Evolutionary conservation across 2,113 vertebrate species (phyloP), one percentile per base, ranked within the genome.

Genomic region (Cathartes aura): DNA sequence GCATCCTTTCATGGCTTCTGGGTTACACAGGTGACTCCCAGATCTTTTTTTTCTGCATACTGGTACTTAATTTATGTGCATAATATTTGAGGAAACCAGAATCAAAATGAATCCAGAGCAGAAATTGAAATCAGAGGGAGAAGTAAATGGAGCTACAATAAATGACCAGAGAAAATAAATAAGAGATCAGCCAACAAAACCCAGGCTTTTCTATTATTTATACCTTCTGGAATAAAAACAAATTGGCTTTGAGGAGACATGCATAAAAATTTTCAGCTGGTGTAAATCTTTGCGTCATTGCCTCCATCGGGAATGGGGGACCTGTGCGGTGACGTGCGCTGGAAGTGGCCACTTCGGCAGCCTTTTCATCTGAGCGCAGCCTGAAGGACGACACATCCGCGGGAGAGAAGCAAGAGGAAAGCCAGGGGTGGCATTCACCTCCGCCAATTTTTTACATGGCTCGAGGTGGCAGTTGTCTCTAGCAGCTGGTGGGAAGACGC

Each of bases 121-220:
- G 76, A 96, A 95, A 92, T 9, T 93, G 79, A 95, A 97, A 94
- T 93, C 67, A 94, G 59, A 93, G 59, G 56, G 45, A 88, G 53
- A 90, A 93, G 47, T 75, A 71, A 94, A 87, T 42, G 15, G 56
- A 93, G 38, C 20, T 66, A 60, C 64, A 91, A 42, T 73, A 89
- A 95, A 82, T 73, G 60, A 55, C 43, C 18, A 70, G 53, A 55
- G 70, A 62, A 95, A 96, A 95, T 89, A 92, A 92, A 70, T 42
- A 87, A 79, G 43, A 73, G 15, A 76, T 73, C 59, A 90, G 29
- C 50, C 29, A 93, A 70, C 22, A 91, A 47, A 67, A 43, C 2
- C 0, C 29, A 70, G 32, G 11, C 45, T 85, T 94, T 87, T 85
- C 60, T 40, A 82, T 96, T 96, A 90, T 95, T 97, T 68, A 90